A percentile compares a stretch with the other conserved stretches of the same genome.
Evolutionary conservation across 1,140 invertebrate species (phyloP).

Genomic region (Nylanderia fulva): DNA sequence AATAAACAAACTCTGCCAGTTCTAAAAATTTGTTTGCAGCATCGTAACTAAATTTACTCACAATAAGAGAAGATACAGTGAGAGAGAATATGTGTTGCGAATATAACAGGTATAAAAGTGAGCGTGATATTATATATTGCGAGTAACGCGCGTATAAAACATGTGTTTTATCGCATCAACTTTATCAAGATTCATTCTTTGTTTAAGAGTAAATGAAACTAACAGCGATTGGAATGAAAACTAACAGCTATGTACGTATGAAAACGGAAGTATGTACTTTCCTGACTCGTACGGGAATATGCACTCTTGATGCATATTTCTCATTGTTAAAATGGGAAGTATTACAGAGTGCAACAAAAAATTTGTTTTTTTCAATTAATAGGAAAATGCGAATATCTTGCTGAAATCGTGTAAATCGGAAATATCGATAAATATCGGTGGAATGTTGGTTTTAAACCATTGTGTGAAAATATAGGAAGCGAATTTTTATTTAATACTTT

Average conservation of each 20-base stretch:
- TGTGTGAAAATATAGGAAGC: background rate
- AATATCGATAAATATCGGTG: constrained; percentile 20
- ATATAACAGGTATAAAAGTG: background rate
- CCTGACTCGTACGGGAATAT: constrained; percentile 6
- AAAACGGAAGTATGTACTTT: constrained; percentile 1
- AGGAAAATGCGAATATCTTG: background rate
- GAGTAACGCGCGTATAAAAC: background rate
- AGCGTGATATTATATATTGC: background rate
- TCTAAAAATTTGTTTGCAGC: background rate
- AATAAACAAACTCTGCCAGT: background rate
- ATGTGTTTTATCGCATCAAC: background rate
- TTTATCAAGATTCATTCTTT: background rate
- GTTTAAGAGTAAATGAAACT: constrained; percentile 9
- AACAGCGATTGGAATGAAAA: constrained; percentile 7
- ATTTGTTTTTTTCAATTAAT: constrained; percentile 28
- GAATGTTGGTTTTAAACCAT: constrained; percentile 6
- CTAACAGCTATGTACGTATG: background rate
- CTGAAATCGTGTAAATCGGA: background rate
- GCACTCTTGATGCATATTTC: background rate
- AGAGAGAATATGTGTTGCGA: background rate
- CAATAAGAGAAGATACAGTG: background rate
- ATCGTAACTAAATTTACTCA: background rate
- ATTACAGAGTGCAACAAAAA: background rate
- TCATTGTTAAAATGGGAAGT: constrained; percentile 8
- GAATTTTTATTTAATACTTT: constrained; percentile 8